Evolutionary conservation across 2,888 invertebrate genomes (phyloP), one percentile per base, ranked within the genome.

Genomic region (Macaria notata): DNA sequence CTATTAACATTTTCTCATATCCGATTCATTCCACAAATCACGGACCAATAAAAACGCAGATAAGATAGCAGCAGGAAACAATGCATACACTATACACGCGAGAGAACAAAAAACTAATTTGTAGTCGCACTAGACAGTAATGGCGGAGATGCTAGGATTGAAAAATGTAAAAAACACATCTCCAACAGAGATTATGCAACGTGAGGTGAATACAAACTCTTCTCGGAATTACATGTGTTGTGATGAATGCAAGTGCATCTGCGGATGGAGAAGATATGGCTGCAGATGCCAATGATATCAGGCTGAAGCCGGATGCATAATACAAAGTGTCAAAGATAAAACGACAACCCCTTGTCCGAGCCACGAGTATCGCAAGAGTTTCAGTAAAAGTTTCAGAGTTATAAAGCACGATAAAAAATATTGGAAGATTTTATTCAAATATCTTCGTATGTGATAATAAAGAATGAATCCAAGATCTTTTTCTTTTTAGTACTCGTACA

Each of bases 201-300:
- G 62, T 53, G 51, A 66, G 61, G 54, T 63, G 60, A 59, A 63
- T 66, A 59, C 33, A 44, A 59, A 42, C 58, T 58, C 46, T 64
- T 62, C 61, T 38, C 44, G 46, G 62, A 62, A 61, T 55, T 69
- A 70, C 73, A 74, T 64, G 69, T 72, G 73, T 71, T 67, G 67
- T 69, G 72, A 69, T 70, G 70, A 70, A 60, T 66, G 69, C 78
- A 79, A 78, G 76, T 78, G 75, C 63, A 70, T 65, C 80, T 80
- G 79, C 76, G 80, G 33, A 36, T 36, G 33, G 33, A 36, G 33
- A 36, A 36, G 33, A 36, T 6, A 6, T 6, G 33, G 7, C 7
- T 7, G 4, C 33, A 36, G 33, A 36, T 36, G 7, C 5, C 5
- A 6, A 36, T 6, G 7, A 36, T 36, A 36, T 36, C 19, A 19